Evolutionary conservation across 2,797 vertebrate genomes (phyloP).

Genomic region (Bradypus variegatus): DNA sequence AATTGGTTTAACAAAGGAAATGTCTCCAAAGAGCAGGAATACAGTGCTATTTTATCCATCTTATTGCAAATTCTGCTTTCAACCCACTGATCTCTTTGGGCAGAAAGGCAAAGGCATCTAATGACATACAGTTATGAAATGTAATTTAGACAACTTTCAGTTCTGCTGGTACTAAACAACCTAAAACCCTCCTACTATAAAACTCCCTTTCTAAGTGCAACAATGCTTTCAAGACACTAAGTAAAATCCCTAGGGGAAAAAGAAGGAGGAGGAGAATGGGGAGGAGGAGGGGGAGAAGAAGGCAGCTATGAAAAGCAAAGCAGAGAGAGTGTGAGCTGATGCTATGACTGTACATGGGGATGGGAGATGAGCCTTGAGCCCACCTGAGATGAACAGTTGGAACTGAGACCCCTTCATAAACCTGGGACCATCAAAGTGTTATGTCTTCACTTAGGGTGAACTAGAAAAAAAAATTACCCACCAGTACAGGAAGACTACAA

Average conservation of each 20-base stretch:
- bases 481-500: not conserved
- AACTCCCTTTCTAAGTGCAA: not conserved
- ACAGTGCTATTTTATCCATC: not conserved
- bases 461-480: not conserved
- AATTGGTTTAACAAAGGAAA: not conserved
- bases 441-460: not conserved
- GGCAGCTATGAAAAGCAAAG: not conserved
- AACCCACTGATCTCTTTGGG: not conserved
- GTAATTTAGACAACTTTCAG: not conserved
- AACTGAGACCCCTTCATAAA: not conserved
- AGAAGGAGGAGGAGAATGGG: not conserved
- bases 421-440: not conserved
- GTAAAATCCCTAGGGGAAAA: not conserved
- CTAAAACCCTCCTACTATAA: not conserved
- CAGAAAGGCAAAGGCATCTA: not conserved
- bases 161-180: not conserved
- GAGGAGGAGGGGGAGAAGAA: not conserved
- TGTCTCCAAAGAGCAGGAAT: not conserved
- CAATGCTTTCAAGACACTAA: not conserved
- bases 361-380: not conserved
- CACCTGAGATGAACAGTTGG: not conserved
- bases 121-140: not conserved
- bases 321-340: not conserved
- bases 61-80: not conserved
- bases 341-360: too few relatives aligned